phyloP scores from a whole-genome alignment of 2,113 vertebrate species.

The Semnopithecus entellus region DNA sequence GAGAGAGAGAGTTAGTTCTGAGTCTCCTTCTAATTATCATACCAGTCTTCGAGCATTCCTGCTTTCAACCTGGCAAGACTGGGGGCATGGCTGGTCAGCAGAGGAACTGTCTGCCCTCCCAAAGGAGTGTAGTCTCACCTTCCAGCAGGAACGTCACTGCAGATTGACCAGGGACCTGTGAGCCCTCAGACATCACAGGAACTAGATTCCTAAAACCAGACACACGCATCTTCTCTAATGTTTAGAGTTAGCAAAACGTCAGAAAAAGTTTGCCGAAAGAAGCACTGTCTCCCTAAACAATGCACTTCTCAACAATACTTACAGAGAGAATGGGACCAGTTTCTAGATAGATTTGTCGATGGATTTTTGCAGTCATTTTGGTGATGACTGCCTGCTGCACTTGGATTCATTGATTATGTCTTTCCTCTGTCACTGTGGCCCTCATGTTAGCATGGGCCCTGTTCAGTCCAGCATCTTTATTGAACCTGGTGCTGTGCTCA shows the following conservation, averaged over 20 bases:
- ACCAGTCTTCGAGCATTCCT: background rate
- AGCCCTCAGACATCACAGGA: background rate
- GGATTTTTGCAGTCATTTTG: background rate
- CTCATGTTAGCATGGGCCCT: background rate
- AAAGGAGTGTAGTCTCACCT: background rate
- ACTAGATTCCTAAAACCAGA: background rate
- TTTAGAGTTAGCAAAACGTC: background rate
- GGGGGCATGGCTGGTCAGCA: background rate
- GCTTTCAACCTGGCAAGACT: no score
- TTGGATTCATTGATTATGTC: background rate
- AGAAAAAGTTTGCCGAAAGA: background rate
- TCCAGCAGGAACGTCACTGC: background rate
- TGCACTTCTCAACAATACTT: background rate
- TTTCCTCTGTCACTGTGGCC: background rate
- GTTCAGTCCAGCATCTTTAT: background rate
- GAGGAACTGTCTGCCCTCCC: background rate
- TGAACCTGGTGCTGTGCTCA: accelerated
- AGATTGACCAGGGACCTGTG: background rate
- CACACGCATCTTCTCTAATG: accelerated
- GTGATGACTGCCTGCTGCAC: background rate
- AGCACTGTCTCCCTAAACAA: background rate
- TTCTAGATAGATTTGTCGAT: background rate
- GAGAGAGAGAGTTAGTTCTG: background rate
- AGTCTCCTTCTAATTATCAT: background rate
- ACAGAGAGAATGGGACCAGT: background rate